Percentiles rank a stretch among this genome's conserved stretches.
Evolutionary conservation across 2,113 vertebrate genomes (phyloP).

Genomic region (Cervus canadensis): DNA sequence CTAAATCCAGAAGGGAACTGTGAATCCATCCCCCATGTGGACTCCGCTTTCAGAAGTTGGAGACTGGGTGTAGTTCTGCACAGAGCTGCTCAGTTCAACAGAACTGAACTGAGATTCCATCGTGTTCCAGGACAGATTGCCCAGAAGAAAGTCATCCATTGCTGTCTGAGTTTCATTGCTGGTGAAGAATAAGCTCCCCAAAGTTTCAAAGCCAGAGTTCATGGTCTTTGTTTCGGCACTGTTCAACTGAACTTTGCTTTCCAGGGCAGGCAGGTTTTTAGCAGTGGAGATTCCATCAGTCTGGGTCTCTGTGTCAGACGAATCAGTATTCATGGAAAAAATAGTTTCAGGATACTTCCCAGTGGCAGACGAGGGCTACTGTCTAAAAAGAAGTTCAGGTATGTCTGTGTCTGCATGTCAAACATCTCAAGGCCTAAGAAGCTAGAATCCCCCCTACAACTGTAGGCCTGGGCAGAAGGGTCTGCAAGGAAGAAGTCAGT

Average conservation of each 20-base stretch:
- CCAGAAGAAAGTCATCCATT: conserved; percentile 95
- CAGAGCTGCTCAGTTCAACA: conserved; percentile 84
- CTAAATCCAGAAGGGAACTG: neutral
- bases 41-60: conserved; percentile 84
- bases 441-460: conserved; percentile 82
- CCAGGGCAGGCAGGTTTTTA: conserved; percentile 66
- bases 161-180: conserved; percentile 98
- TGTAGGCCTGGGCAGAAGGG: conserved; percentile 83
- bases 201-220: conserved; percentile 86
- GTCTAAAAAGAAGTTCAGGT: conserved; percentile 94
- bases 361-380: conserved; percentile 89
- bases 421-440: conserved; percentile 95
- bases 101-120: conserved; percentile 98
- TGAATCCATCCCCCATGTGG: conserved; percentile 14
- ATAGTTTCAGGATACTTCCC: conserved; percentile 91
- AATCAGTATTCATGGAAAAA: conserved; percentile 95
- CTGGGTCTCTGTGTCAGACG: conserved; percentile 94
- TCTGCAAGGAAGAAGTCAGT: conserved; percentile 94
- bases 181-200: conserved; percentile 93
- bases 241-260: conserved; percentile 87
- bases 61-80: conserved; percentile 88
- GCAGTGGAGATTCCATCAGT: conserved; percentile 82
- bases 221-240: conserved; percentile 95
- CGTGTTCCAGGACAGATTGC: conserved; percentile 94
- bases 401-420: conserved; percentile 96